These are phyloP conservation scores for Morinoia aosen DNA, from an alignment of 2,888 invertebrate species.

Conservation along the genomic window DNA sequence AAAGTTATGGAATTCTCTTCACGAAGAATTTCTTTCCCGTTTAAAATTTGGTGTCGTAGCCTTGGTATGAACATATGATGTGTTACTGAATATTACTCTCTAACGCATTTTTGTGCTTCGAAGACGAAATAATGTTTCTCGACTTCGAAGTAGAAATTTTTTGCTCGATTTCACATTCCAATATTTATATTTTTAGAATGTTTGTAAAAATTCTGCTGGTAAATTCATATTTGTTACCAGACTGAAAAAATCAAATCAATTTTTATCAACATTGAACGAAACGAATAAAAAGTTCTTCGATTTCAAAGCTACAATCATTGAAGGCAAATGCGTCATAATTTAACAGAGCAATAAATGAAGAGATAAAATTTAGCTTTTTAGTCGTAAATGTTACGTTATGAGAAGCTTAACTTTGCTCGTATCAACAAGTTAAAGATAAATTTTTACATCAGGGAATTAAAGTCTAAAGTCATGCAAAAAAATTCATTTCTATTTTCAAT, in stretches of 20 bases:
- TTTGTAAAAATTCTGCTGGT: not conserved
- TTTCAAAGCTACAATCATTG: not conserved
- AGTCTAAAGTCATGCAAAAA: not conserved
- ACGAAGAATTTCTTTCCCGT: not conserved
- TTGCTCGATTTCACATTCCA: not conserved
- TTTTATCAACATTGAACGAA: not conserved
- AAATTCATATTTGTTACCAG: not conserved
- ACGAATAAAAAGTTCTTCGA: not conserved
- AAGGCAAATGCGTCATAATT: not conserved
- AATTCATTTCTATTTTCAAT: no score
- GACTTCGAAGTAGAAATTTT: not conserved
- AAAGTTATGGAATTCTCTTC: not conserved
- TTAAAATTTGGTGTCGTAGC: not conserved
- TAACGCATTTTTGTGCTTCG: not conserved
- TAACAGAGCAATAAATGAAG: not conserved
- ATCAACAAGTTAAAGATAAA: not conserved
- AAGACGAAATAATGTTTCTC: not conserved
- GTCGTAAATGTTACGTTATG: not conserved
- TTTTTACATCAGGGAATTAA: not conserved
- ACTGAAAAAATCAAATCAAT: not conserved
- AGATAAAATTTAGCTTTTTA: not conserved
- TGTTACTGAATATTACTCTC: not conserved
- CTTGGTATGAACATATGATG: not conserved
- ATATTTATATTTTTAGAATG: not conserved
- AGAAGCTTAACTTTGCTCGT: no score